These are phyloP conservation scores for Ciconia nigra DNA, from an alignment of 2,797 vertebrate species.

Conservation along the genomic window DNA sequence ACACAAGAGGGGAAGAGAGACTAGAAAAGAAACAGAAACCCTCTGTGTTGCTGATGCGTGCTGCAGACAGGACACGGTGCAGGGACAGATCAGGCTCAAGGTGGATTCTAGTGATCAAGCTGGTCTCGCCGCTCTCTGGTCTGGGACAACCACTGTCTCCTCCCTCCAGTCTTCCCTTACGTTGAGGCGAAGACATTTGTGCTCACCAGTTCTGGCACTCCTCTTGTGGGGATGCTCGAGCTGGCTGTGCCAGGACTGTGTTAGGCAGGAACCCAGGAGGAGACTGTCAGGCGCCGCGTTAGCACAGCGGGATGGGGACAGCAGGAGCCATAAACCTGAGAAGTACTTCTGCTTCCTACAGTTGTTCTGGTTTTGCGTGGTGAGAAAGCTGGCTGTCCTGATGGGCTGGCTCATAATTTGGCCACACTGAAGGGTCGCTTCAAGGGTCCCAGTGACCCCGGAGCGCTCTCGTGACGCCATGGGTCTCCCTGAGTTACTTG, in stretches of 20 bases:
- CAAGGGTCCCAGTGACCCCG: neutral
- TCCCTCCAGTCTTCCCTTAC: neutral
- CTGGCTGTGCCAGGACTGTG: neutral
- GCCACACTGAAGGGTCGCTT: neutral
- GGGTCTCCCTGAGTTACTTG: neutral
- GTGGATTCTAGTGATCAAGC: neutral
- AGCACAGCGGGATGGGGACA: neutral
- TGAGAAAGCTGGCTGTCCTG: neutral
- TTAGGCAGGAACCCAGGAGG: neutral
- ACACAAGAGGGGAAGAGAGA: neutral
- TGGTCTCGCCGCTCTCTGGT: neutral
- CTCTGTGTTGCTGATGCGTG: neutral
- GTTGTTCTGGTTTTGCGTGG: neutral
- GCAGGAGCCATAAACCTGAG: neutral
- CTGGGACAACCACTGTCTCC: neutral
- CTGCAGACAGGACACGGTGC: neutral
- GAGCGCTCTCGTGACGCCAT: neutral
- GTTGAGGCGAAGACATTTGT: neutral
- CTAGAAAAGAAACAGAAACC: neutral
- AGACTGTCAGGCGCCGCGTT: neutral
- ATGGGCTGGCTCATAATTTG: neutral
- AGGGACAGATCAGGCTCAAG: neutral
- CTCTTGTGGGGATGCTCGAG: neutral
- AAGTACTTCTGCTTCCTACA: neutral
- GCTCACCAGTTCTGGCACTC: neutral